phyloP scores from a whole-genome alignment of 1,140 invertebrate genomes.

The Luehdorfia chinensis region DNA sequence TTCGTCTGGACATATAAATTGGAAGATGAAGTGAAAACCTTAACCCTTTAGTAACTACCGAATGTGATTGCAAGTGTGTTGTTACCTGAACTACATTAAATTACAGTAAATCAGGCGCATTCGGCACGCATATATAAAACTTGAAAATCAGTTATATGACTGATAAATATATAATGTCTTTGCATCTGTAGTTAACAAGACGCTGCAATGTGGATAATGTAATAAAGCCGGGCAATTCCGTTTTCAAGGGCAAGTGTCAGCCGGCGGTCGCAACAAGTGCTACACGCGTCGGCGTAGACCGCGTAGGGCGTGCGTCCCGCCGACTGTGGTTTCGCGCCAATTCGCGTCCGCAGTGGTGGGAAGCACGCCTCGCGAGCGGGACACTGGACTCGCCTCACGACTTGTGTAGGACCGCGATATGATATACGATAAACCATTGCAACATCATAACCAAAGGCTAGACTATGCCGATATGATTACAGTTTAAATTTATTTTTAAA shows the following conservation, averaged over 20 bases:
- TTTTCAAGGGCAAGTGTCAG: constrained; percentile 50
- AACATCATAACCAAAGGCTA: background rate
- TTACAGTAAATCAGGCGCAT: too few relatives aligned
- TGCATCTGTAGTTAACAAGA: too few relatives aligned
- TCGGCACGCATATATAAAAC: too few relatives aligned
- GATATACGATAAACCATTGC: constrained; percentile 20
- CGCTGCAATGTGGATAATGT: constrained; percentile 3
- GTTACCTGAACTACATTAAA: too few relatives aligned
- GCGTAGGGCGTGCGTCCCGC: constrained; percentile 46
- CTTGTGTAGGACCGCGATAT: background rate
- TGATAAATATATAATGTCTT: too few relatives aligned
- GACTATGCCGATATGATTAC: too few relatives aligned
- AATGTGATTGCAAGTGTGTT: too few relatives aligned
- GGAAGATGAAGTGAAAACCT: too few relatives aligned
- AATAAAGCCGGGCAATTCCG: constrained; percentile 25
- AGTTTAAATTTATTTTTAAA: too few relatives aligned
- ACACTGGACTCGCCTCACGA: constrained; percentile 29
- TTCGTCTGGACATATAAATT: too few relatives aligned
- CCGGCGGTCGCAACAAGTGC: constrained; percentile 56
- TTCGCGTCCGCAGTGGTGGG: constrained; percentile 57
- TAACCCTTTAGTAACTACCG: too few relatives aligned
- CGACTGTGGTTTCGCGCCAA: constrained; percentile 54
- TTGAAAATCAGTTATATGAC: too few relatives aligned
- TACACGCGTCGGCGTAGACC: constrained; percentile 37
- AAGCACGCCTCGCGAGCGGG: constrained; percentile 53